phyloP scores from a whole-genome alignment of 2,113 vertebrate species.

The Circaetus cinerascens region DNA sequence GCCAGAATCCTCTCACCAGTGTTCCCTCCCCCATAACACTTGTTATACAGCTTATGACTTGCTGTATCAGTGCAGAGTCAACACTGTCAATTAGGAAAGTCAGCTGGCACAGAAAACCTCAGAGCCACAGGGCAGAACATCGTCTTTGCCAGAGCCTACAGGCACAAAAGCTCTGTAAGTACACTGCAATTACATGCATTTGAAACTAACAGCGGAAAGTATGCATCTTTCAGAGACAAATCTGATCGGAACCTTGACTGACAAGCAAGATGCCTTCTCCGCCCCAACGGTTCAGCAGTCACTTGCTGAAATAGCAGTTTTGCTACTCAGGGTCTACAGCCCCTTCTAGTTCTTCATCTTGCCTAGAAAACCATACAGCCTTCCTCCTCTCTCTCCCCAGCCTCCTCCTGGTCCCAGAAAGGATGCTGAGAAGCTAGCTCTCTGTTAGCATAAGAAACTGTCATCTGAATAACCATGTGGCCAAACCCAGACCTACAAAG shows the following conservation, averaged over 20 bases:
- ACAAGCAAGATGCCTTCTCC: not conserved
- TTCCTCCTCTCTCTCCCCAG: not conserved
- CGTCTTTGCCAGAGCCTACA: not conserved
- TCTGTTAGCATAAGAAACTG: accelerated
- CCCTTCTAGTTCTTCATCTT: not conserved
- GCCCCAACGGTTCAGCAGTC: not conserved
- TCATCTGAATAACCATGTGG: accelerated
- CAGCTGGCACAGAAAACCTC: not conserved
- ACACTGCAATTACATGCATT: accelerated
- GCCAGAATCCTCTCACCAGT: not conserved
- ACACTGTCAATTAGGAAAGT: not conserved
- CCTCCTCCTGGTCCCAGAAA: not conserved
- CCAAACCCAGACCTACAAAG: not conserved
- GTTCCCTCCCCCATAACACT: not conserved
- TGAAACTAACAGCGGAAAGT: not conserved
- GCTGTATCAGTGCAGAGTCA: not conserved
- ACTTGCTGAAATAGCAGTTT: not conserved
- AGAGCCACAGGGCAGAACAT: not conserved
- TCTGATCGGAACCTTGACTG: not conserved
- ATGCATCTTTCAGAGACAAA: not conserved
- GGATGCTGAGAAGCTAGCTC: not conserved
- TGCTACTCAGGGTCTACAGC: not conserved
- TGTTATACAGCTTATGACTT: not conserved
- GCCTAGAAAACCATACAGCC: not conserved
- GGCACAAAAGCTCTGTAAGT: not conserved